Evolutionary conservation across 2,888 invertebrate genomes (phyloP).

Genomic region (Fragum sueziense): DNA sequence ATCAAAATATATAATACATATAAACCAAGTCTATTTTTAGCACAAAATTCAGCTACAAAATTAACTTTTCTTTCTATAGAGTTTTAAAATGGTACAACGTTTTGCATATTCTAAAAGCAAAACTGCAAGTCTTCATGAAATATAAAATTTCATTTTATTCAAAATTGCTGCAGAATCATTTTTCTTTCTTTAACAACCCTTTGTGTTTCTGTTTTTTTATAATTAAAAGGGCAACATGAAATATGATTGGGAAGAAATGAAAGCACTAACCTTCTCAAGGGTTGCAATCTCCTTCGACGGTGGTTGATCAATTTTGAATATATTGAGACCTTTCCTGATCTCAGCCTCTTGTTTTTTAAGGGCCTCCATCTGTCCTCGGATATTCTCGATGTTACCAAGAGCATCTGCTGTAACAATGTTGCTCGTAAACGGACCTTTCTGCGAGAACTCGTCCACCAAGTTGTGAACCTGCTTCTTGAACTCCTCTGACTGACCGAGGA

Average conservation of each 20-base stretch:
- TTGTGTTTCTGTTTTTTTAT: too few species aligned
- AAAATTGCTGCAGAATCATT: too few species aligned
- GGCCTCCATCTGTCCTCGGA: conserved; percentile 78
- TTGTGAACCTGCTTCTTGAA: conserved; percentile 88
- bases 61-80: too few species aligned
- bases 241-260: neutral
- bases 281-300: conserved; percentile 81
- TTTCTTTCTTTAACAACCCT: too few species aligned
- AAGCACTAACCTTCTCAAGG: conserved; percentile 79
- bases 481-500: conserved; percentile 88
- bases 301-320: conserved; percentile 91
- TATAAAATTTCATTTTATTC: too few species aligned
- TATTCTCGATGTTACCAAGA: conserved; percentile 74
- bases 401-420: conserved; percentile 76
- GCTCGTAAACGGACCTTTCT: conserved; percentile 83
- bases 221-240: too few species aligned
- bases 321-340: conserved; percentile 86
- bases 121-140: too few species aligned
- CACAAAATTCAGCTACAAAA: too few species aligned
- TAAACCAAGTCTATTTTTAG: too few species aligned
- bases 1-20: too few species aligned
- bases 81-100: too few species aligned
- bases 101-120: too few species aligned
- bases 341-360: conserved; percentile 87
- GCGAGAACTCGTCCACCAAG: conserved; percentile 88